Conservation (phyloP, 2,797 vertebrate genomes). For the Anas bernieri region DNA sequence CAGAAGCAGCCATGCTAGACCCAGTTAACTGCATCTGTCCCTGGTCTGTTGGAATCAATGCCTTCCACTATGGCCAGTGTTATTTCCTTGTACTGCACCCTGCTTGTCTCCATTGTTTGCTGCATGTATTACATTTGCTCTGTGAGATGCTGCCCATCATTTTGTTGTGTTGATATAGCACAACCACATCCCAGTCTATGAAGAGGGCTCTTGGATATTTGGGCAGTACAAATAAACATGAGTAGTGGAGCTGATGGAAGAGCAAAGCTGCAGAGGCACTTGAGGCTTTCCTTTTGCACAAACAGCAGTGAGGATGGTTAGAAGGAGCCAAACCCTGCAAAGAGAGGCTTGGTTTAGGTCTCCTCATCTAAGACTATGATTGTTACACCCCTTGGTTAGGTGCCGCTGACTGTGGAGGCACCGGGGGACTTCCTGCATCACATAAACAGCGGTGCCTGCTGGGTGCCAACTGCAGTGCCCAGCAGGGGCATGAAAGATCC, state of each 20-base stretch:
- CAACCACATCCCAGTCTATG: background rate
- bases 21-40: background rate
- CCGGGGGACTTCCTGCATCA: background rate
- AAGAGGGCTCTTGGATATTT: background rate
- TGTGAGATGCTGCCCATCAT: background rate
- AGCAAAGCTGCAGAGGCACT: background rate
- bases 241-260: background rate
- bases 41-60: background rate
- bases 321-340: background rate
- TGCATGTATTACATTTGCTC: background rate
- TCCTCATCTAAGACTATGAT: background rate
- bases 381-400: background rate
- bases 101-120: accelerated
- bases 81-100: background rate
- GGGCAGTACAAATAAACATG: background rate
- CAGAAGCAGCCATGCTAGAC: background rate
- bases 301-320: background rate
- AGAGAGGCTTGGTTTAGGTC: background rate
- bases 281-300: background rate
- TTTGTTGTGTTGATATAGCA: background rate
- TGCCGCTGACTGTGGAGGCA: background rate
- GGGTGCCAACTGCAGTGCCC: background rate
- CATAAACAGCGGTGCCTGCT: background rate
- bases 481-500: background rate
- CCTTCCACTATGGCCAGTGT: background rate